phyloP scores from a whole-genome alignment of 92 coral and sea anemone species.

The Phenganax subtilis region DNA sequence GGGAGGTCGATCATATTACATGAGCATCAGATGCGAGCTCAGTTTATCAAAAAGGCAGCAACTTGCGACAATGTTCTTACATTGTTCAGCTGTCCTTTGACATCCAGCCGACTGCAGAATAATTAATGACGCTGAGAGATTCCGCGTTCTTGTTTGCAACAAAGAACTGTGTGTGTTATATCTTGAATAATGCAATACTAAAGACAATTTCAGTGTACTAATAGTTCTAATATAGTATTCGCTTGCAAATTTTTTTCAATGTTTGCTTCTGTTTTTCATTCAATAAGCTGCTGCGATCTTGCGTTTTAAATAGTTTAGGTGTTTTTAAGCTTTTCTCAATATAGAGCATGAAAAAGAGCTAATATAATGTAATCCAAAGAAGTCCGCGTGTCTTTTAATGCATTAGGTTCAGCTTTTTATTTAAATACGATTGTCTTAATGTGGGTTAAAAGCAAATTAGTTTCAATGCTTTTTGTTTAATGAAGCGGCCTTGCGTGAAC shows the following conservation, averaged over 20 bases:
- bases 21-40: neutral
- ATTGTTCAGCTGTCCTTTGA: neutral
- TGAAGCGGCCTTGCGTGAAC: neutral
- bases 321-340: no score
- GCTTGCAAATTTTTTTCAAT: no score
- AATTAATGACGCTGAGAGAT: neutral
- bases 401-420: neutral
- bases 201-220: no score
- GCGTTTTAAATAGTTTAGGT: no score
- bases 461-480: constrained; percentile 15
- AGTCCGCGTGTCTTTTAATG: no score
- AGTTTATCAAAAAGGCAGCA: neutral
- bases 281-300: no score
- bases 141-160: neutral
- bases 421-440: constrained; percentile 6
- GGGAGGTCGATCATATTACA: constrained; percentile 1
- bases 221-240: no score
- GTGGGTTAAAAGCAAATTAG: constrained; percentile 16
- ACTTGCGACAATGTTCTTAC: constrained; percentile 5
- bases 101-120: constrained; percentile 17
- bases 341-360: no score
- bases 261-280: no score
- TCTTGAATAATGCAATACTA: no score
- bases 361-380: no score
- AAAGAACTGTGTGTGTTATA: neutral